Evolutionary conservation across 2,888 invertebrate genomes (phyloP), one percentile per base, ranked within the genome.

Genomic region (Eilema depressum): DNA sequence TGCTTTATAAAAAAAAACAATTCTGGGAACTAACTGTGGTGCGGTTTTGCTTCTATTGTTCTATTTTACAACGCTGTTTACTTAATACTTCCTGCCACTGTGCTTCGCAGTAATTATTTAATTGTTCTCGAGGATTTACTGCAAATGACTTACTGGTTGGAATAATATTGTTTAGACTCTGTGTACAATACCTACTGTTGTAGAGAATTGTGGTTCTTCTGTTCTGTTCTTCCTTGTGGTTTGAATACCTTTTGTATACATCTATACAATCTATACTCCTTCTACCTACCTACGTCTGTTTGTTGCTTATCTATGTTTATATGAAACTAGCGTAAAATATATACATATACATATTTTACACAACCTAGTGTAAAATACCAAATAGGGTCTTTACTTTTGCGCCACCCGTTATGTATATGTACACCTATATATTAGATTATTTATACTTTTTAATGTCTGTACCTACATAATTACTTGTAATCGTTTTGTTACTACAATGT

Each of bases 51-150:
- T 80, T 66, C 87, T 86, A 91, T 93, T 92, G 92, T 92, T 91
- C 86, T 85, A 87, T 86, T 89, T 87, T 86, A 89, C 87, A 85
- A 82, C 80, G 76, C 81, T 86, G 86, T 89, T 89, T 86, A 86
- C 84, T 88, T 86, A 88, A 85, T 85, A 85, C 83, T 90, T 93
- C 90, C 89, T 91, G 94, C 94, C 91, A 93, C 94, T 82, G 93
- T 88, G 85, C 90, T 92, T 88, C 87, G 91, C 91, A 81, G 86
- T 89, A 88, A 90, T 90, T 90, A 88, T 87, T 85, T 81, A 77
- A 90, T 89, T 90, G 86, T 88, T 83, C 63, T 70, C 78, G 62
- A 78, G 70, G 75, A 81, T 83, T 83, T 77, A 80, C 80, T 76
- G 65, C 57, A 62, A 70, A 63, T n/a, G 28, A 28, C 56, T 64